Evolutionary conservation across 2,888 invertebrate species (phyloP).

Genomic region (Halictus quadricinctus): DNA sequence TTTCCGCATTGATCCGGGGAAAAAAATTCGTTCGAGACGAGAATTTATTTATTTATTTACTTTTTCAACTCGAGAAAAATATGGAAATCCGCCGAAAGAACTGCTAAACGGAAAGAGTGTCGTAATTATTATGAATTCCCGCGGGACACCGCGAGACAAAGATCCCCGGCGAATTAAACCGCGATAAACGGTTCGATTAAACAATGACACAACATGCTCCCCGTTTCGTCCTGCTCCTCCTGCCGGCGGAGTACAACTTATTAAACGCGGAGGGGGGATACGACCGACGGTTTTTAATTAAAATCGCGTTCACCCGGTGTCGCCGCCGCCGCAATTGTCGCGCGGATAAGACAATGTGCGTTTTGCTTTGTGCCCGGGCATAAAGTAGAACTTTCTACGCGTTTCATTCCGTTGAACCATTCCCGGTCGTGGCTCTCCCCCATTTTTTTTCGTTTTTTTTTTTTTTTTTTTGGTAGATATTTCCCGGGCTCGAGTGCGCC

Average conservation of each 20-base stretch:
- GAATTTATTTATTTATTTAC: no score
- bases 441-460: background rate
- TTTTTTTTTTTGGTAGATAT: background rate
- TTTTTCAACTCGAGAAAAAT: no score
- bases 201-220: slow-evolving; percentile 12
- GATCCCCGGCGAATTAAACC: slow-evolving; percentile 16
- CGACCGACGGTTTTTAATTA: slow-evolving; percentile 41
- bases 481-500: background rate
- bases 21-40: no score
- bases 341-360: slow-evolving; percentile 25
- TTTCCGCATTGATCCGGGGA: no score
- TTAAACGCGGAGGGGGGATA: slow-evolving; percentile 11
- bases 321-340: slow-evolving; percentile 13
- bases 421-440: background rate
- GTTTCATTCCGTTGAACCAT: slow-evolving; percentile 22
- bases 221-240: slow-evolving; percentile 8
- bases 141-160: no score
- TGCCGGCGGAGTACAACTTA: background rate
- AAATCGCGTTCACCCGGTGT: slow-evolving; percentile 32
- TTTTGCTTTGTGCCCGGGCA: slow-evolving; percentile 30
- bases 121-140: no score
- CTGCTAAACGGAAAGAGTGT: no score
- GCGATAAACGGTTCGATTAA: slow-evolving; percentile 36
- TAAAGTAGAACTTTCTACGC: slow-evolving; percentile 23
- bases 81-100: no score